Base-by-base conservation (phyloP, 2,888 invertebrate species). In the Empis livida region DNA sequence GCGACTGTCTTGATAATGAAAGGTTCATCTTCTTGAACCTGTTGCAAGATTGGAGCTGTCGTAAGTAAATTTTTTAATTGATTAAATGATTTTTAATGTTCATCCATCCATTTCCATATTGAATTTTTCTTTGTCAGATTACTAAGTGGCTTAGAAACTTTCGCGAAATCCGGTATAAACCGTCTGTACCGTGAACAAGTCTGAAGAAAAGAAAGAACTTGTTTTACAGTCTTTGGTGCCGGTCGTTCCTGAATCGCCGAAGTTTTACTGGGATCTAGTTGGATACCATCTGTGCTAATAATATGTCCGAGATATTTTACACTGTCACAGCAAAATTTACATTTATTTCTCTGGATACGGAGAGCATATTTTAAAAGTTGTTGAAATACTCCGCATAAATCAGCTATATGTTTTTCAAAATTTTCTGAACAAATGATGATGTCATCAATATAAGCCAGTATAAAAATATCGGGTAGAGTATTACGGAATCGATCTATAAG, bases 121-220 rank as follows among this genome's bases (percentile, higher is more conserved):
- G 53, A 41, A 6, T 47, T 49, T 39, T 63, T 63, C 9, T 49
- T 55, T 1, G 60, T 59, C 0, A 63, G 46, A 1, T 41, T 17
- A 0, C 59, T 62, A 5, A 64, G 39, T 2, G 63, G 61, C 44
- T 54, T 46, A 0, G 61, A 55, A 0, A 59, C 54, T 15, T 44
- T 37, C 5, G 51, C 49, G 46, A 53, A 49, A n/a, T 49, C 16
- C 14, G 35, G 40, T 6, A 54, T 50, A 16, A 54, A 53, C 10
- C 51, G 32, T 8, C 53, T 16, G 16, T 51, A 53, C 53, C 53
- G 52, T 2, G 49, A 49, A 32, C 49, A 49, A 1, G 48, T 49
- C 45, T 53, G 45, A 3, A 53, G 10, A 43, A 58, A 56, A 45
- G 56, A 44, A 13, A 54, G 14, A 0, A 58, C 16, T 15, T 53